Evolutionary conservation across 2,113 vertebrate genomes (phyloP).

Genomic region (Albula goreensis): DNA sequence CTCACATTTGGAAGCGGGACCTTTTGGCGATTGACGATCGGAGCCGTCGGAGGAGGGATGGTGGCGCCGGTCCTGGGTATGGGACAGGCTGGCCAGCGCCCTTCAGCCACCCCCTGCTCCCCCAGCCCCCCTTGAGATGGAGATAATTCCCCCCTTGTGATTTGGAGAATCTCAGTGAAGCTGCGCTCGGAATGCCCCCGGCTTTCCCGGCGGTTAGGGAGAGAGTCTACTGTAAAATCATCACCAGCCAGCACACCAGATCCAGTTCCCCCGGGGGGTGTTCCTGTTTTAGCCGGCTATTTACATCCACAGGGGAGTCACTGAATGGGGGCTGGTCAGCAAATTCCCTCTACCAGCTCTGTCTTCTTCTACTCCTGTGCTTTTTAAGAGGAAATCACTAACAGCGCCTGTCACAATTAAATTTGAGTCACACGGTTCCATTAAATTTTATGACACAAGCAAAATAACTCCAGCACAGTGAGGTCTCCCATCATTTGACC

Average conservation of each 20-base stretch:
- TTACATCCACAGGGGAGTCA: conserved; percentile 36
- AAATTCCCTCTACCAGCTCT: conserved; percentile 42
- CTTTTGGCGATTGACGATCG: conserved; percentile 57
- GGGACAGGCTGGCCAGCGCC: background rate
- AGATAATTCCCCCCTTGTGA: background rate
- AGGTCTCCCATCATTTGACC: background rate
- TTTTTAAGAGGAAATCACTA: background rate
- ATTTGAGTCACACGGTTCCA: background rate
- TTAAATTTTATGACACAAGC: background rate
- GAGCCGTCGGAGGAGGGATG: conserved; percentile 56
- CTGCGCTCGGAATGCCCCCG: background rate
- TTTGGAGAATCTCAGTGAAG: background rate
- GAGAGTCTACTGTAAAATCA: conserved; percentile 21
- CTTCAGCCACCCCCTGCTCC: background rate
- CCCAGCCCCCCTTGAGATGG: background rate
- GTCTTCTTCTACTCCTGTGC: background rate
- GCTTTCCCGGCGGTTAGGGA: background rate
- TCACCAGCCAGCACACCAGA: conserved; percentile 8
- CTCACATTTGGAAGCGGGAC: conserved; percentile 66
- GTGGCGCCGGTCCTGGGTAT: conserved; percentile 16
- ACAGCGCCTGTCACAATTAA: background rate
- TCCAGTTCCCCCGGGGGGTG: conserved; percentile 43
- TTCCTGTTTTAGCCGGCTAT: conserved; percentile 51
- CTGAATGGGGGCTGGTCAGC: conserved; percentile 40
- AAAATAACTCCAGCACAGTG: background rate